Conservation (phyloP, 53 echinoderm and acorn worm genomes). For the Hippasteria phrygiana region DNA sequence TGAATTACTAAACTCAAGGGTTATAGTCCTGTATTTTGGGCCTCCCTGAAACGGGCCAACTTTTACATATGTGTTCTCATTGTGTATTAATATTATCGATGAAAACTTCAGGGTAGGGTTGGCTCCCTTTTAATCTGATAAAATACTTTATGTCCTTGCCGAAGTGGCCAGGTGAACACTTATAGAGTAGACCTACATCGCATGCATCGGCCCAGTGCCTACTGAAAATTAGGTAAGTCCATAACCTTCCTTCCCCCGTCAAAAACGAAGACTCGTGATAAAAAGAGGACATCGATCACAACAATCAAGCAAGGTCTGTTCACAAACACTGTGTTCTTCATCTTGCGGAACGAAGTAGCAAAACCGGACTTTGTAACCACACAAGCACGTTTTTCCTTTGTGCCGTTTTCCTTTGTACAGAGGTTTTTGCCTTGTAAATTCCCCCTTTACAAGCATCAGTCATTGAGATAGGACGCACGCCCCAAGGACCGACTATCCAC, state of each 20-base stretch:
- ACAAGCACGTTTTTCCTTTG: not conserved
- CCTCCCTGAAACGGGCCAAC: too few species aligned
- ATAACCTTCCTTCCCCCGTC: not conserved
- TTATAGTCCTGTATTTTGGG: too few species aligned
- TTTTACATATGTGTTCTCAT: too few species aligned
- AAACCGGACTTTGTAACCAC: not conserved
- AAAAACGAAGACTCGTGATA: not conserved
- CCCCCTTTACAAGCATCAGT: constrained; percentile 28
- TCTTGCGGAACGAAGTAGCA: not conserved
- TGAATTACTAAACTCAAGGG: too few species aligned
- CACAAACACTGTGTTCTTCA: not conserved
- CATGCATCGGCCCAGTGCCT: too few species aligned
- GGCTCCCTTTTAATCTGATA: too few species aligned
- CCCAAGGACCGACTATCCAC: constrained; percentile 15
- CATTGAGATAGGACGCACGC: constrained; percentile 9
- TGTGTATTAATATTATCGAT: too few species aligned
- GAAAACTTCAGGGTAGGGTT: too few species aligned
- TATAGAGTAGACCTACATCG: too few species aligned
- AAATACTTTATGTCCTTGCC: too few species aligned
- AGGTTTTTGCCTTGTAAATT: constrained; percentile 42
- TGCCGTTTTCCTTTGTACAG: not conserved
- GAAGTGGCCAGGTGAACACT: too few species aligned
- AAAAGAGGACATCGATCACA: not conserved
- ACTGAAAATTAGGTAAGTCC: not conserved
- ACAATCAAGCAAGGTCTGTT: not conserved